A percentile compares a stretch with the other conserved stretches of the same genome.
These are phyloP conservation scores for Castor canadensis DNA, from an alignment of 2,113 vertebrate species.

Conservation along the genomic window DNA sequence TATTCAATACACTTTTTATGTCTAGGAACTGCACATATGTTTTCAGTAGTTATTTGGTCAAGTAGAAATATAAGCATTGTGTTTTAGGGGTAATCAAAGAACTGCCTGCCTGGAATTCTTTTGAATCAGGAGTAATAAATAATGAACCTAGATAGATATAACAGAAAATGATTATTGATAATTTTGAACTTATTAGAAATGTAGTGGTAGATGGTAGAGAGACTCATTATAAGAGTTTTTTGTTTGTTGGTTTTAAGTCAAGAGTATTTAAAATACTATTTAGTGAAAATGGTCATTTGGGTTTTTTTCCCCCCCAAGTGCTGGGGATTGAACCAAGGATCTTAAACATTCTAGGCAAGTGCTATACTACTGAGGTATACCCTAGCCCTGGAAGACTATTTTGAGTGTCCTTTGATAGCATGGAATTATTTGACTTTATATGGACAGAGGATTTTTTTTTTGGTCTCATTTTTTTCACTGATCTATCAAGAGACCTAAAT, in stretches of 20 bases:
- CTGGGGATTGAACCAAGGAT: neutral
- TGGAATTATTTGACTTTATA: constrained; percentile 27
- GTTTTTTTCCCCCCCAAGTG: neutral
- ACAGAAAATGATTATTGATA: neutral
- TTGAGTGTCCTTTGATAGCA: neutral
- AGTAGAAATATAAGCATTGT: constrained; percentile 11
- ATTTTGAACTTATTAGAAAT: neutral
- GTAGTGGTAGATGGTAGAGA: neutral
- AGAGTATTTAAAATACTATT: constrained; percentile 20
- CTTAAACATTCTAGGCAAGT: neutral
- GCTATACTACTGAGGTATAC: neutral
- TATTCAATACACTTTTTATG: constrained; percentile 34
- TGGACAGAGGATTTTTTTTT: neutral
- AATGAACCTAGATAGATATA: constrained; percentile 8
- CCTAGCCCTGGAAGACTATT: neutral
- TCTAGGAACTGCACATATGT: neutral
- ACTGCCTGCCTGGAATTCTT: constrained; percentile 1
- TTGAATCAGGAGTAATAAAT: constrained; percentile 29
- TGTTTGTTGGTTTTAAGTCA: neutral
- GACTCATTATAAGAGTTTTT: neutral
- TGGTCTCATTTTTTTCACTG: neutral
- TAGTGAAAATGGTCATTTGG: neutral
- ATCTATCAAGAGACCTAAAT: neutral
- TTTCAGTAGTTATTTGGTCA: constrained; percentile 39
- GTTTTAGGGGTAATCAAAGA: neutral